Percentiles rank a stretch among this genome's conserved stretches.
Evolutionary conservation across 2,797 vertebrate genomes (phyloP).

Genomic region (Orientallactaga sibirica): DNA sequence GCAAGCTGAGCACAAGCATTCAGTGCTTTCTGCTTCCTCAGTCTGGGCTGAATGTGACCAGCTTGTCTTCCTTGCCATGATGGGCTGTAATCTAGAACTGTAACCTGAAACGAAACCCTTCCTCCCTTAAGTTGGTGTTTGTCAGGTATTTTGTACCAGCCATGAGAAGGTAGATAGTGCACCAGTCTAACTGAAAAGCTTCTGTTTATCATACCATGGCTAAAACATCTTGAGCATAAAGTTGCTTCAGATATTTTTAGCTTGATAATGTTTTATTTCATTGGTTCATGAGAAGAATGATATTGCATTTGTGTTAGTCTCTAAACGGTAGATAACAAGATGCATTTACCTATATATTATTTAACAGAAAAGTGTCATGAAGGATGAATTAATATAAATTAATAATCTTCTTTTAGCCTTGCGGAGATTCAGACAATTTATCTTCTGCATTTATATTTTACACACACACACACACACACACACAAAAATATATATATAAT

Average conservation of each 20-base stretch:
- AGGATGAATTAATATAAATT: not conserved
- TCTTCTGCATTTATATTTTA: no score
- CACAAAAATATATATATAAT: not conserved
- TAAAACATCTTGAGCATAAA: conserved; percentile 46
- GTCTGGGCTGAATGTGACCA: no score
- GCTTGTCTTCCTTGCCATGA: no score
- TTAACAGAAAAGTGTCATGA: not conserved
- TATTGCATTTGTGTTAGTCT: not conserved
- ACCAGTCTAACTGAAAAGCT: not conserved
- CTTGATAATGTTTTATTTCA: not conserved
- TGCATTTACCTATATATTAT: not conserved
- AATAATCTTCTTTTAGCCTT: not conserved
- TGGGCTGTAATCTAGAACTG: no score
- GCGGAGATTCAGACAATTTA: not conserved
- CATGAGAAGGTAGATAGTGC: no score
- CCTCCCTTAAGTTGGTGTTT: no score
- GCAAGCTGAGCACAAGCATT: no score
- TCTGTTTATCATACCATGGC: not conserved
- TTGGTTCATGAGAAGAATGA: not conserved
- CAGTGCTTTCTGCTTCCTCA: no score
- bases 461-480: no score
- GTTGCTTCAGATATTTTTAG: conserved; percentile 8
- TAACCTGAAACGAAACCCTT: no score
- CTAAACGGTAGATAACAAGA: not conserved
- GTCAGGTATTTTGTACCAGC: no score